Conservation (phyloP, 2,113 vertebrate species). For the Ageneiosus marmoratus region DNA sequence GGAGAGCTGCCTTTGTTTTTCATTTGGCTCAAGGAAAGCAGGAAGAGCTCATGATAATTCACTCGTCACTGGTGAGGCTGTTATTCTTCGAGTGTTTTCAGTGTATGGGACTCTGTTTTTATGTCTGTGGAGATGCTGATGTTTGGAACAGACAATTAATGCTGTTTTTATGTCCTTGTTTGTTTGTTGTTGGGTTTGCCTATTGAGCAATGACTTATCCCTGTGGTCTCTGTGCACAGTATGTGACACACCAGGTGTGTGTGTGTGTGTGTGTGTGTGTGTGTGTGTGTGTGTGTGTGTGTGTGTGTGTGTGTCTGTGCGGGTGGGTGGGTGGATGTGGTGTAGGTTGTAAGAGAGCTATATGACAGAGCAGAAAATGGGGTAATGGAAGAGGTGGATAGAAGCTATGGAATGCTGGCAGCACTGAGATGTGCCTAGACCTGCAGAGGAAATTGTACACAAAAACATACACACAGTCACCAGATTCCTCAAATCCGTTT, state of each 20-base stretch:
- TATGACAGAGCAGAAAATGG: constrained; percentile 57
- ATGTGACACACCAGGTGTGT: constrained; percentile 10
- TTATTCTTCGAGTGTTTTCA: constrained; percentile 23
- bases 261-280: background rate
- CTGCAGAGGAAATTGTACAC: constrained; percentile 16
- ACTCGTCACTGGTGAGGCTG: constrained; percentile 26
- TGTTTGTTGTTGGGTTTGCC: constrained; percentile 13
- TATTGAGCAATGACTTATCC: background rate
- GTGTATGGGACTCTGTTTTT: background rate
- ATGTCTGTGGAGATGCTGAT: background rate
- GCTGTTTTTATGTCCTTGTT: background rate
- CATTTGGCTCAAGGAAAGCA: constrained; percentile 25
- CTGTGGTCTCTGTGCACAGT: background rate
- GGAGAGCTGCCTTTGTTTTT: constrained; percentile 41
- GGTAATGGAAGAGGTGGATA: constrained; percentile 44
- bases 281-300: background rate
- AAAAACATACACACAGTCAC: background rate
- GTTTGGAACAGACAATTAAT: background rate
- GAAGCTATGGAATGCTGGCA: constrained; percentile 20
- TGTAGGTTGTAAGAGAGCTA: constrained; percentile 29
- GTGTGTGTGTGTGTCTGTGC: background rate
- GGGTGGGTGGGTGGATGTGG: constrained; percentile 39
- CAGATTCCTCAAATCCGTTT: background rate
- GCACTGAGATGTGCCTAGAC: constrained; percentile 37
- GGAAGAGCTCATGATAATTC: constrained; percentile 22